Evolutionary conservation across 2,888 invertebrate species (phyloP), one percentile per base, ranked within the genome.

Genomic region (Oscheius sp.): DNA sequence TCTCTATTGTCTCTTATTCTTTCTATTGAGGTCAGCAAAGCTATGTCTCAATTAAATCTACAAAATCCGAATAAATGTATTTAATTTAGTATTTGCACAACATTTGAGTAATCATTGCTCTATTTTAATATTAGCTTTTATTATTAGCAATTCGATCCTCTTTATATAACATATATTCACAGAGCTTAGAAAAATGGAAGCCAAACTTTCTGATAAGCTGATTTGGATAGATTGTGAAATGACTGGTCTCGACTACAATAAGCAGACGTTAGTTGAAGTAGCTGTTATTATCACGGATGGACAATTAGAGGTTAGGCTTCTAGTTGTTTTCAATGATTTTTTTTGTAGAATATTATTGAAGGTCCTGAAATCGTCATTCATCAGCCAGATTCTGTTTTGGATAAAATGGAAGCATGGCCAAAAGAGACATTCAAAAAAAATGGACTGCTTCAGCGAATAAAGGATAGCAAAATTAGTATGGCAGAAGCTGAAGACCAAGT

Each of bases 341-440:
- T 15, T 2, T 53, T 71, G 3, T 31, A 74, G 74, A 74, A 75
- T 12, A 64, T 80, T 33, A 75, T 78, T 8, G 72, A 71, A 15
- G 80, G 80, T 0, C 92, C 93, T 0, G 89, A 91, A 81, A 87
- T 94, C 50, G 89, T 94, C 1, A 91, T 97, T 76, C 90, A 93
- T 82, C 93, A 94, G 80, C 89, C 92, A 0, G 90, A 92, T 73
- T 87, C 90, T 31, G 88, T 93, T 33, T 89, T 96, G 69, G 88
- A 91, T 52, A 89, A 88, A 52, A 96, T 97, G 96, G 86, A 90
- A 84, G 90, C 91, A 4, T 97, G 96, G 96, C 93, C 93, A 87
- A 89, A 88, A 29, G 89, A 91, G 63, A 92, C 92, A 78, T 96
- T 96, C 89, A 89, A 89, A 74, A 90, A 94, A 93, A 92, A 92